Base-by-base conservation (phyloP, 2,888 invertebrate species). In the Lepeophtheirus nordmannii region DNA sequence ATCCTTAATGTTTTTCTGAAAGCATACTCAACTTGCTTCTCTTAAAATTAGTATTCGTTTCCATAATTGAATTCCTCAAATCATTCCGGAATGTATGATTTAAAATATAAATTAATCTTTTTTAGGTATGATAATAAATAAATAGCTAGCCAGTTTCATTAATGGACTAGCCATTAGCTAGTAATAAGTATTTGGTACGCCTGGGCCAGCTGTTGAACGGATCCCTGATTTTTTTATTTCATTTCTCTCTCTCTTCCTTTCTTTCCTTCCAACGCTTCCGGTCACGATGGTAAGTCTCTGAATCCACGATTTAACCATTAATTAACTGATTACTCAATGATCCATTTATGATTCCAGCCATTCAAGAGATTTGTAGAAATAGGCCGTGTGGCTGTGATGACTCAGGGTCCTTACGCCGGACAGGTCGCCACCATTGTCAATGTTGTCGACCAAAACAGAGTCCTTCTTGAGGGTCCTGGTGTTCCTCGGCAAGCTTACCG, bases 371-470 rank as follows among this genome's bases (percentile, higher is more conserved):
- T 88, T 79, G 97, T 98, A 71, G 89, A 98, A 79, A 86, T 94
- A 70, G 98, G 98, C 79, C 89, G 98, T 72, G 88, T 98, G 72
- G 97, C 92, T 80, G 89, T 89, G 76, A 85, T 97, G 72, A 85
- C 91, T 68, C 86, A 89, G 74, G 97, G 98, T 65, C 82, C 84
- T 68, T 79, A 91, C 74, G 85, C 86, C 76, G 96, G 96, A 71
- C 94, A 94, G 79, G 81, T 97, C 68, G 86, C 89, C 72, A 83
- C 87, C 74, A 92, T 98, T 75, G 92, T 97, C 69, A 93, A 98
- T 77, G 84, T 97, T 73, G 90, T 98, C 74, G 94, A 98, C 77
- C 94, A 96, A 80, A 97, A 92, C 74, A 85, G 92, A 78, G 85
- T 90, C 72, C 82, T 97, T 72, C 82, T 96, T 70, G 96, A 97